Conservation (phyloP, 1,140 invertebrate species). For the Leptinotarsa lineolata region DNA sequence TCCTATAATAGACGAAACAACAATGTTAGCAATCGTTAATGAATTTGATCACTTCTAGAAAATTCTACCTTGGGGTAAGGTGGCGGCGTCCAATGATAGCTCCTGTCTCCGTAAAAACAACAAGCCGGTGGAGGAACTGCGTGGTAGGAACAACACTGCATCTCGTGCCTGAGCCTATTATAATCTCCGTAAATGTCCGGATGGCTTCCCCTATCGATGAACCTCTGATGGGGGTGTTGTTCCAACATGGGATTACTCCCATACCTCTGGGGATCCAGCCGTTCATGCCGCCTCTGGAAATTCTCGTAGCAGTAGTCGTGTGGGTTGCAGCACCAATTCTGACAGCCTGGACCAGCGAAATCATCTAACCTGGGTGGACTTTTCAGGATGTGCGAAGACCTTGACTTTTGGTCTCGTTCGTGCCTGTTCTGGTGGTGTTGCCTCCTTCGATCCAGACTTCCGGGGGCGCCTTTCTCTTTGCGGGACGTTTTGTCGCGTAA, state of each 20-base stretch:
- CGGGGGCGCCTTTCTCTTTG: conserved; percentile 54
- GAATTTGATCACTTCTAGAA: conserved; percentile 25
- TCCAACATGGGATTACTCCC: conserved; percentile 56
- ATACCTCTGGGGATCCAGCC: conserved; percentile 56
- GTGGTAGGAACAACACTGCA: conserved; percentile 52
- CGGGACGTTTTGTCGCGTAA: conserved; percentile 46
- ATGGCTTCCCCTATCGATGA: conserved; percentile 50
- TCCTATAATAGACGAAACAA: no score
- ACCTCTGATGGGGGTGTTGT: conserved; percentile 43
- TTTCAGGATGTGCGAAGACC: conserved; percentile 59
- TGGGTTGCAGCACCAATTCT: conserved; percentile 57
- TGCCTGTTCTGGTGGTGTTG: conserved; percentile 57
- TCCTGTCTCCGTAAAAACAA: conserved; percentile 52
- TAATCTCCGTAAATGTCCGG: conserved; percentile 51
- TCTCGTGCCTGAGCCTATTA: conserved; percentile 45
- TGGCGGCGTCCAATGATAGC: conserved; percentile 51
- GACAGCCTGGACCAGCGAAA: conserved; percentile 52
- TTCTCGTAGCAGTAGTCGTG: conserved; percentile 52
- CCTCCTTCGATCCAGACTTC: conserved; percentile 60
- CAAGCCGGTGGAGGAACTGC: conserved; percentile 47
- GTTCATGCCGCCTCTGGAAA: conserved; percentile 55
- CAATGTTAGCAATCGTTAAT: no score
- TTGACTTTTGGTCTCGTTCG: conserved; percentile 62
- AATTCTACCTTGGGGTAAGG: conserved; percentile 44
- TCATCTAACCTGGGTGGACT: conserved; percentile 51